phyloP scores from a whole-genome alignment of 2,888 invertebrate genomes.

The Didymodactylos carnosus region DNA sequence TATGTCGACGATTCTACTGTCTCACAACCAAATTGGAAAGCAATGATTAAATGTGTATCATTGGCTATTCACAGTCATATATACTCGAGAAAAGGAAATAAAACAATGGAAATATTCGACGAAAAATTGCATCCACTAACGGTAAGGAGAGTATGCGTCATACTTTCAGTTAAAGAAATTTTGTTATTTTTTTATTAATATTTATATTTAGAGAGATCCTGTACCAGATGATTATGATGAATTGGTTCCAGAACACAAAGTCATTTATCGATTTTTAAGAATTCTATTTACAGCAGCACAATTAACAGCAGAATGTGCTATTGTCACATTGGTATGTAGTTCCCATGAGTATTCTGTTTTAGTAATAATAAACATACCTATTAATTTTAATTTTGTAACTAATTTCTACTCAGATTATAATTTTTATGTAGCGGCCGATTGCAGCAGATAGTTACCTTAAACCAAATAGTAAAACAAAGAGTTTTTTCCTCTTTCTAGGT shows the following conservation, averaged over 20 bases:
- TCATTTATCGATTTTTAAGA: conserved; percentile 71
- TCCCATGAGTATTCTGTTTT: no score
- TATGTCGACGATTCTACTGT: conserved; percentile 98
- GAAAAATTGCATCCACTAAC: conserved; percentile 85
- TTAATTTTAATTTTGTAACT: no score
- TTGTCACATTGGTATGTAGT: conserved; percentile 92
- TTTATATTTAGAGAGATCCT: conserved; percentile 1
- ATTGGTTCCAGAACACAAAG: conserved; percentile 6
- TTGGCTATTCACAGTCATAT: conserved; percentile 97
- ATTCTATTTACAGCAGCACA: conserved; percentile 96
- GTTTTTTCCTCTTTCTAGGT: conserved; percentile 28
- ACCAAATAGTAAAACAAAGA: no score
- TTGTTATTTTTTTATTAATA: neutral
- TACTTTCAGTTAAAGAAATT: neutral
- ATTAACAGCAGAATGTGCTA: conserved; percentile 97
- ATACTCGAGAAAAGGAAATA: conserved; percentile 50
- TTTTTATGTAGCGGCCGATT: no score
- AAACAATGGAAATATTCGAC: conserved; percentile 66
- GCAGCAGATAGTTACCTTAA: no score
- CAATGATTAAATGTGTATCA: conserved; percentile 94
- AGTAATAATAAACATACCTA: no score
- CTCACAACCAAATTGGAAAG: conserved; percentile 93
- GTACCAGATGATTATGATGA: conserved; percentile 5
- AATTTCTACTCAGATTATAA: no score
- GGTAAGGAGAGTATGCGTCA: conserved; percentile 23